Percentiles rank a stretch among this genome's conserved stretches.
These are phyloP conservation scores for Emmelina monodactyla DNA, from an alignment of 2,888 invertebrate genomes.

Conservation along the genomic window DNA sequence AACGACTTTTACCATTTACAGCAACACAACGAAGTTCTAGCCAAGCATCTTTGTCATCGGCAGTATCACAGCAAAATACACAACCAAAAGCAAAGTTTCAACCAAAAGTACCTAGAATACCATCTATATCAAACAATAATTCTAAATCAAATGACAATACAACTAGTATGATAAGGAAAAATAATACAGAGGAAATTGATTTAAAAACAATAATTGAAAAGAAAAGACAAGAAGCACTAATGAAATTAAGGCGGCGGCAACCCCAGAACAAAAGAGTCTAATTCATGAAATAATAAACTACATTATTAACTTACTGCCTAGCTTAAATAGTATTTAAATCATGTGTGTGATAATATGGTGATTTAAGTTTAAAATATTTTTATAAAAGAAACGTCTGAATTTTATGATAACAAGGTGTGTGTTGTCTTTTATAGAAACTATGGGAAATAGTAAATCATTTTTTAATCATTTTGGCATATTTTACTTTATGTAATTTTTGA, in stretches of 20 bases:
- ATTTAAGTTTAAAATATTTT: neutral
- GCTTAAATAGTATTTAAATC: neutral
- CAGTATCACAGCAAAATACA: slow-evolving; percentile 19
- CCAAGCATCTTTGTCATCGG: slow-evolving; percentile 14
- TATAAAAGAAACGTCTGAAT: no score
- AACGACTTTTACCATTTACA: slow-evolving; percentile 49
- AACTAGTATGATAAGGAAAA: slow-evolving; percentile 14
- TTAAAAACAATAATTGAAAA: slow-evolving; percentile 47
- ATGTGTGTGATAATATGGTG: neutral
- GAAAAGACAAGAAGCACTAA: slow-evolving; percentile 54
- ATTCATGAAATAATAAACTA: neutral
- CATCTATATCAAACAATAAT: slow-evolving; percentile 4
- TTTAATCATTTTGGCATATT: no score
- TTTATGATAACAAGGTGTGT: no score
- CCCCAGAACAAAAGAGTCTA: neutral
- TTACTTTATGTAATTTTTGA: no score
- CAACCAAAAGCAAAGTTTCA: slow-evolving; percentile 28
- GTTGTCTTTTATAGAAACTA: no score
- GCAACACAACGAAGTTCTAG: slow-evolving; percentile 25
- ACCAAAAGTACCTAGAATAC: slow-evolving; percentile 27
- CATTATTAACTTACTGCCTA: neutral
- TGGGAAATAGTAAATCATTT: no score
- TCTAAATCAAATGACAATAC: slow-evolving; percentile 5
- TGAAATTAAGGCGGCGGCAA: slow-evolving; percentile 44
- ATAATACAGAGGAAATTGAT: slow-evolving; percentile 20